Evolutionary conservation across 2,113 vertebrate genomes (phyloP).

Genomic region (Sander vitreus): DNA sequence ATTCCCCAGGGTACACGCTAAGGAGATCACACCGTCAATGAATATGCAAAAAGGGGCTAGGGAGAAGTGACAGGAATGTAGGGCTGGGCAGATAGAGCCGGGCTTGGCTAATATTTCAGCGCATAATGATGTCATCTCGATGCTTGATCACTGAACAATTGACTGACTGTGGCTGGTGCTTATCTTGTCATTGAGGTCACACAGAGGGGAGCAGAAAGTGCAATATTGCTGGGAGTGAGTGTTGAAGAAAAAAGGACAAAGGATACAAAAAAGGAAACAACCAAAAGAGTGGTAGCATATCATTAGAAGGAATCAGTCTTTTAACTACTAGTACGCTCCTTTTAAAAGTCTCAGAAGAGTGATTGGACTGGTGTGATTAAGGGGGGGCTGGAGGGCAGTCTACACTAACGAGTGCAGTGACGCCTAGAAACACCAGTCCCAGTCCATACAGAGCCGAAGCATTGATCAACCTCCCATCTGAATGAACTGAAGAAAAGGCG

Average conservation of each 20-base stretch:
- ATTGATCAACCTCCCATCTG: constrained; percentile 82
- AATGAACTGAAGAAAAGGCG: constrained; percentile 78
- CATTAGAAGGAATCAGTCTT: constrained; percentile 38
- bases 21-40: constrained; percentile 74
- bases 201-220: background rate
- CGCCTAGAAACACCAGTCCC: constrained; percentile 76
- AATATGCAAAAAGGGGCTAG: constrained; percentile 73
- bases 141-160: constrained; percentile 63
- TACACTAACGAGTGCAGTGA: constrained; percentile 80
- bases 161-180: constrained; percentile 54
- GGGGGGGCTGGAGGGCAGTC: constrained; percentile 61
- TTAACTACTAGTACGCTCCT: constrained; percentile 33
- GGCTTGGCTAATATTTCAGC: constrained; percentile 61
- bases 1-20: constrained; percentile 69
- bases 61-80: constrained; percentile 44
- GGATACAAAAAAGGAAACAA: background rate
- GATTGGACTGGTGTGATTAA: constrained; percentile 15
- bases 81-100: constrained; percentile 33
- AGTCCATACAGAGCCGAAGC: constrained; percentile 84
- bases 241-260: constrained; percentile 17
- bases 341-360: constrained; percentile 59
- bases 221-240: background rate
- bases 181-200: constrained; percentile 60
- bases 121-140: constrained; percentile 66
- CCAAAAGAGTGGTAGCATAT: background rate